Conservation (phyloP, 2,797 vertebrate genomes). For the Apodemus agrarius region DNA sequence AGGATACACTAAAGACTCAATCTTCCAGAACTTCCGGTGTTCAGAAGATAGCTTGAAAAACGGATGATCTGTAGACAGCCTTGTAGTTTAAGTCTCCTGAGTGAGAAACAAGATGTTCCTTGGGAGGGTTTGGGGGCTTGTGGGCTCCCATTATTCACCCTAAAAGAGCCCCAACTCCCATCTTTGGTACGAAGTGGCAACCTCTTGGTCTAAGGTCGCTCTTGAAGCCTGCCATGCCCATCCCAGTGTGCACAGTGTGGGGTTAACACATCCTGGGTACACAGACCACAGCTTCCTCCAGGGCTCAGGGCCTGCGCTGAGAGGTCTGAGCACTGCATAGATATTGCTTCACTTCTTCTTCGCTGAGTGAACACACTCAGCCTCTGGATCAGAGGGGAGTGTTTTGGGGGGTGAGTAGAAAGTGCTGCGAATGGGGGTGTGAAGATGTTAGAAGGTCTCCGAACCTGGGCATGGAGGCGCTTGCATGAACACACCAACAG, state of each 20-base stretch:
- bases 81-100: neutral
- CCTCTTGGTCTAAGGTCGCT: neutral
- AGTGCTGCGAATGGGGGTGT: too few relatives aligned
- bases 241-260: slow-evolving; percentile 60
- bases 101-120: neutral
- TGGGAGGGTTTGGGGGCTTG: neutral
- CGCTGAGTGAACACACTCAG: slow-evolving; percentile 82
- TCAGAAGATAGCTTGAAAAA: neutral
- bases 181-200: neutral
- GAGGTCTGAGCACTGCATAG: slow-evolving; percentile 55
- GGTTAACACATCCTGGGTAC: slow-evolving; percentile 80
- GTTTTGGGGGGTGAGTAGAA: neutral
- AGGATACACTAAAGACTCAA: neutral
- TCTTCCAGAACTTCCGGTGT: neutral
- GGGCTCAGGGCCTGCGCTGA: slow-evolving; percentile 62
- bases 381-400: neutral
- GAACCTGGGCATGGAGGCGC: neutral
- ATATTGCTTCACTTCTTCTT: slow-evolving; percentile 82
- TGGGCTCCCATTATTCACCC: neutral
- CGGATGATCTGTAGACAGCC: neutral
- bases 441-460: neutral
- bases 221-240: slow-evolving; percentile 31
- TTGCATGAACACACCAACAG: neutral
- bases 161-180: neutral
- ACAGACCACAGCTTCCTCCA: slow-evolving; percentile 82